A percentile compares a stretch with the other conserved stretches of the same genome.
phyloP scores from a whole-genome alignment of 2,888 invertebrate genomes.

The Ptychoptera albimana region DNA sequence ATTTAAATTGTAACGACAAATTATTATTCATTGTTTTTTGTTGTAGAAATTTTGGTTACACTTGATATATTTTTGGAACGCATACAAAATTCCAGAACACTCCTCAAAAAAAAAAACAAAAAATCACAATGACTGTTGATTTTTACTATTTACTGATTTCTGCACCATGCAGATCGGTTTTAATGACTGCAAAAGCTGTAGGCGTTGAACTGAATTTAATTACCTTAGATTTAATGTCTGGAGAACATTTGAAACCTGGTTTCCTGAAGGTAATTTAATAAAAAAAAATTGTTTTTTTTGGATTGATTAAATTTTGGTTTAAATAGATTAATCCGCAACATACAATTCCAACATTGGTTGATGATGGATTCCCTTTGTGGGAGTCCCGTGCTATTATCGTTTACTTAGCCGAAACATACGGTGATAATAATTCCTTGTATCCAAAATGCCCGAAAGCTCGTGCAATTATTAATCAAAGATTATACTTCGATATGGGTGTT shows the following conservation, averaged over 20 bases:
- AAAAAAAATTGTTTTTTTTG: neutral
- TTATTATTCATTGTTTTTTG: too few relatives aligned
- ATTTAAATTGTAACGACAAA: too few relatives aligned
- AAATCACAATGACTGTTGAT: conserved; percentile 30
- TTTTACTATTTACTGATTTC: conserved; percentile 48
- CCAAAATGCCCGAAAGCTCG: conserved; percentile 55
- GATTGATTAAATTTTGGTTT: neutral
- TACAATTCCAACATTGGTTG: conserved; percentile 57
- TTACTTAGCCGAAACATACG: conserved; percentile 16
- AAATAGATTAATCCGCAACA: conserved; percentile 1
- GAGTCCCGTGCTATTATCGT: conserved; percentile 61
- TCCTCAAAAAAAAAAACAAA: too few relatives aligned
- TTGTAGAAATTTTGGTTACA: too few relatives aligned
- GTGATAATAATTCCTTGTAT: conserved; percentile 41
- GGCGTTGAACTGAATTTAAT: conserved; percentile 50
- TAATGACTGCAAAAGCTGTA: conserved; percentile 45
- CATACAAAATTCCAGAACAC: too few relatives aligned
- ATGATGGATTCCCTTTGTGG: conserved; percentile 55
- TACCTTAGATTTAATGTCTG: conserved; percentile 37
- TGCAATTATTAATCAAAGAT: conserved; percentile 51
- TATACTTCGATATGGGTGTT: conserved; percentile 57
- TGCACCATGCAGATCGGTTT: conserved; percentile 47
- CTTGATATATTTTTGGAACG: too few relatives aligned
- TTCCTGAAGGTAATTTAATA: conserved; percentile 39
- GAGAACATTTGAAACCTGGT: conserved; percentile 52